Evolutionary conservation across 1,140 invertebrate species (phyloP), one percentile per base, ranked within the genome.

Genomic region (Ostrea edulis): DNA sequence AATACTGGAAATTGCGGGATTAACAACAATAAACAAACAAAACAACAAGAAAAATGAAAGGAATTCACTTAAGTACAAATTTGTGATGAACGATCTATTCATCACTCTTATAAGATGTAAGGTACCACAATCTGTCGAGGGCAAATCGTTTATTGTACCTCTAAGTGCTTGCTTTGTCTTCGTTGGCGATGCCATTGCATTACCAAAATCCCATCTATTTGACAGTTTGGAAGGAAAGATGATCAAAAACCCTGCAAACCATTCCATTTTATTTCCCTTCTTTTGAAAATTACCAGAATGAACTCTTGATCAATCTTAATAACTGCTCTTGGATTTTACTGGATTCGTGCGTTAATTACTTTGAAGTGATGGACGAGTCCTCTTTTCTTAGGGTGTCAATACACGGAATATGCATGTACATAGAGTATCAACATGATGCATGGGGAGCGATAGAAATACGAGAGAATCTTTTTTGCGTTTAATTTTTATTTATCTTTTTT

Each of bases 91-190:
- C 29, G 68, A 29, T 12, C 68, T 77, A 77, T 77, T 25, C 68
- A 77, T 77, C 68, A 77, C 68, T 77, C 68, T 77, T 77, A 25
- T 35, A 35, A 77, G 68, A 77, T 77, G 14, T 77, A 29, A 77
- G 29, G 68, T 77, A 77, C 68, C 68, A 77, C 29, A 77, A 25
- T 77, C 68, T 22, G 68, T 77, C 68, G 68, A 77, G 68, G 68
- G 68, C 68, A 77, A 77, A 77, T 77, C 68, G 68, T 77, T 77
- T 62, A 20, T 29, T 77, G 68, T 77, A 77, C 68, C 68, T 77
- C 25, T 8, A 29, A 29, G 68, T 77, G 68, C 68, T 77, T 35
- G 68, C 25, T 77, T 35, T 77, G 22, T 77, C 29, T 35, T 14
- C 29, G 68, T 29, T 77, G 68, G 68, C 68, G 29, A 29, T 77